Percentiles rank a stretch among this genome's conserved stretches.
These are phyloP conservation scores for Seriola dumerili DNA, from an alignment of 2,113 vertebrate genomes.

Conservation along the genomic window DNA sequence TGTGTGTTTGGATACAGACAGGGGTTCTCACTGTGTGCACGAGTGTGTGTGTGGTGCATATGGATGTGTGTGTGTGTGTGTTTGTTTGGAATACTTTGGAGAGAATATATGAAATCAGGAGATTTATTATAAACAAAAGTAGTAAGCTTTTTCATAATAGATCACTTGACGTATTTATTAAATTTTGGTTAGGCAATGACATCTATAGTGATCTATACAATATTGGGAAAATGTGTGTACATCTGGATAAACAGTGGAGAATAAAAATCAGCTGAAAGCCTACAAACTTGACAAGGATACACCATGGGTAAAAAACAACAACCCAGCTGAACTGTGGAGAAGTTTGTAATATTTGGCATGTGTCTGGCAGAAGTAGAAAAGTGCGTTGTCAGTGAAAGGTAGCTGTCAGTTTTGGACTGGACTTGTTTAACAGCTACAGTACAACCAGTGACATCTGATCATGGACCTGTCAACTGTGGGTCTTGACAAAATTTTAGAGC, in stretches of 20 bases:
- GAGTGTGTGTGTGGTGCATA: not conserved
- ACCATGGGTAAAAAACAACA: not conserved
- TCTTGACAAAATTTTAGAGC: conserved; percentile 10
- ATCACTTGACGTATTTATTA: not conserved
- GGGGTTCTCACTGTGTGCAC: conserved; percentile 14
- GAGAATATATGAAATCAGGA: conserved; percentile 11
- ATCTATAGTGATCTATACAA: not conserved
- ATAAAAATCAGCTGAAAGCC: not conserved
- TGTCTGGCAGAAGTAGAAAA: conserved; percentile 36
- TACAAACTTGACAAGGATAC: conserved; percentile 11
- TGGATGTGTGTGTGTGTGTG: not conserved
- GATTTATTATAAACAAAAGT: not conserved
- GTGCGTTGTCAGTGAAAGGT: conserved; percentile 27
- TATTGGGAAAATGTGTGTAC: no score
- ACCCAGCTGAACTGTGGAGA: conserved; percentile 3
- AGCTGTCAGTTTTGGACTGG: conserved; percentile 38
- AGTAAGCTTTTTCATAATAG: not conserved
- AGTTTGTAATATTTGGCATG: conserved; percentile 37
- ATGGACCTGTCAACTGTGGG: conserved; percentile 8
- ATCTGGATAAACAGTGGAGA: no score
- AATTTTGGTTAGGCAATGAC: not conserved
- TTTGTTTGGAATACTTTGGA: conserved; percentile 1
- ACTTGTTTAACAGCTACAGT: not conserved
- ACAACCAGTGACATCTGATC: conserved; percentile 6
- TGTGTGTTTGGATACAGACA: conserved; percentile 30